Percentiles rank a stretch among this genome's conserved stretches.
Evolutionary conservation across 2,888 invertebrate genomes (phyloP).

Genomic region (Oegoconia quadripuncta): DNA sequence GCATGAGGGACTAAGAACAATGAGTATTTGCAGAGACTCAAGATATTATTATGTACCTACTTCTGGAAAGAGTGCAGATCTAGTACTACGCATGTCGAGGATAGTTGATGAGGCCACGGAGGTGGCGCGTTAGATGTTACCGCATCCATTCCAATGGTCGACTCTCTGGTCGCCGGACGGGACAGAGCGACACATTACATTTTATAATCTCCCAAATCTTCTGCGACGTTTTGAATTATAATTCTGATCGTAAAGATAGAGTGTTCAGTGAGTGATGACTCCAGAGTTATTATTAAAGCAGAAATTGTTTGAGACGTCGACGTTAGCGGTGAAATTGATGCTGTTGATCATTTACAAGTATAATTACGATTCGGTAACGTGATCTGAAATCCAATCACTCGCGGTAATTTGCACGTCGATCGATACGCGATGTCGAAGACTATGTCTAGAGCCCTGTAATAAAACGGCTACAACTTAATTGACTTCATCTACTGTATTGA

Average conservation of each 20-base stretch:
- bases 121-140: too few relatives aligned
- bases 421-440: too few relatives aligned
- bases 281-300: constrained; percentile 5
- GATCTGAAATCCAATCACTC: neutral
- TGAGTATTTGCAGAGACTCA: too few relatives aligned
- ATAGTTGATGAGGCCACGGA: too few relatives aligned
- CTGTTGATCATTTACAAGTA: constrained; percentile 1
- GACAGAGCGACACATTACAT: constrained; percentile 13
- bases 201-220: constrained; percentile 26
- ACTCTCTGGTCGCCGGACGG: neutral
- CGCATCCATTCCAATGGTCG: too few relatives aligned
- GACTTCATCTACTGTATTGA: neutral
- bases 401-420: neutral
- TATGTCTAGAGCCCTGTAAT: too few relatives aligned
- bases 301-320: constrained; percentile 4
- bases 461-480: too few relatives aligned
- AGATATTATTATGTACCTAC: too few relatives aligned
- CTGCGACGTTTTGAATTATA: constrained; percentile 23
- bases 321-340: neutral
- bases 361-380: neutral
- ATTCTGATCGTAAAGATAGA: constrained; percentile 26
- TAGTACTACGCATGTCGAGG: too few relatives aligned
- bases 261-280: constrained; percentile 15
- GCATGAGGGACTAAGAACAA: too few relatives aligned
- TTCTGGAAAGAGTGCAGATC: too few relatives aligned